These are phyloP conservation scores for Scelioninae gen. 1 DNA, from an alignment of 2,888 invertebrate species.

Conservation along the genomic window DNA sequence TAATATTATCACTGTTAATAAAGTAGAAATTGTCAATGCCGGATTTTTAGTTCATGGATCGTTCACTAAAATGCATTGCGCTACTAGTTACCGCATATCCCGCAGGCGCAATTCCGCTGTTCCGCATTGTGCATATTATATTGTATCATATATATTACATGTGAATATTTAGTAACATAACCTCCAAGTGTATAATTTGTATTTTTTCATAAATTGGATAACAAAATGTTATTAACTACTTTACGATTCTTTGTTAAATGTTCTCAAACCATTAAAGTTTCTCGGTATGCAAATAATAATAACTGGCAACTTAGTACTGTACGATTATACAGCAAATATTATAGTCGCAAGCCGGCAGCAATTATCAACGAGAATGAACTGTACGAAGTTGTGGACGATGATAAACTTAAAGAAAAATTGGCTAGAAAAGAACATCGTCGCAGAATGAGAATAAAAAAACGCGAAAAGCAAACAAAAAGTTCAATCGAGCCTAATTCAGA, in stretches of 20 bases:
- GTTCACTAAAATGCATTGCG: too few relatives aligned
- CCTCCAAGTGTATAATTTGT: neutral
- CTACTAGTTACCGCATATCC: too few relatives aligned
- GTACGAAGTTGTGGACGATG: neutral
- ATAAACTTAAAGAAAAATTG: neutral
- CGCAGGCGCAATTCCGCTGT: too few relatives aligned
- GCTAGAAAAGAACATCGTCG: neutral
- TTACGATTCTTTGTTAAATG: neutral
- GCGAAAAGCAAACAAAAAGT: neutral
- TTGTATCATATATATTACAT: too few relatives aligned
- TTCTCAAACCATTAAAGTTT: neutral
- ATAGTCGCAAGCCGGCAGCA: neutral
- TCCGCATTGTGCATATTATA: too few relatives aligned
- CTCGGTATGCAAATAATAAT: neutral
- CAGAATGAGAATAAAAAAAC: neutral
- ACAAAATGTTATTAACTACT: neutral
- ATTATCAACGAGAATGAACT: neutral
- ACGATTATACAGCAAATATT: neutral
- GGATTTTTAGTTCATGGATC: too few relatives aligned
- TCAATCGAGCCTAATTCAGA: neutral
- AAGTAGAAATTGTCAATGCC: too few relatives aligned
- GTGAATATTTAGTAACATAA: neutral
- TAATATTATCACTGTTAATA: too few relatives aligned
- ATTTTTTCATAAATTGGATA: neutral
- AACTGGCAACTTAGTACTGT: neutral